Conservation (phyloP, 2,888 invertebrate genomes). For the Agapostemon virescens region DNA sequence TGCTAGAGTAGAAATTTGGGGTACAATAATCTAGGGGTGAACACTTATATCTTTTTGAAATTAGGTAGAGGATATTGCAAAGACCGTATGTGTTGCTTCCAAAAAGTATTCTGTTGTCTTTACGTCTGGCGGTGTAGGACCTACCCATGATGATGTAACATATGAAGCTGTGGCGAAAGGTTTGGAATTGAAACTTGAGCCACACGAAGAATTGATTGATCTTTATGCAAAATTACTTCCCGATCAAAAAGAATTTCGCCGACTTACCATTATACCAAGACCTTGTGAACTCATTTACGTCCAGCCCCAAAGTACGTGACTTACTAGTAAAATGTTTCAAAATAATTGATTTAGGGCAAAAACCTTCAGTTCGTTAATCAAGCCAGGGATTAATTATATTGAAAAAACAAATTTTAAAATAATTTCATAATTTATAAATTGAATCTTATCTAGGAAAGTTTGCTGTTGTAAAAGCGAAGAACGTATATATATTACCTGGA, state of each 20-base stretch:
- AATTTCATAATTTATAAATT: too few species aligned
- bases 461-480: conserved; percentile 77
- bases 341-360: not conserved
- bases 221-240: conserved; percentile 67
- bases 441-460: conserved; percentile 52
- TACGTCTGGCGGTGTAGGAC: conserved; percentile 86
- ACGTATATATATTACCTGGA: conserved; percentile 85
- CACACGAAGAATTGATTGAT: conserved; percentile 74
- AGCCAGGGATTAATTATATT: not conserved
- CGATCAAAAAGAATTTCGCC: conserved; percentile 61
- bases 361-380: not conserved
- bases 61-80: conserved; percentile 82
- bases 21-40: not conserved
- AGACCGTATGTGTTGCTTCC: conserved; percentile 81
- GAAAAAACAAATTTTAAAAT: not conserved
- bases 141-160: conserved; percentile 87
- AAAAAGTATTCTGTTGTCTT: conserved; percentile 82
- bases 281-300: conserved; percentile 71
- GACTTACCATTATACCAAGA: conserved; percentile 70
- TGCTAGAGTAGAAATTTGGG: not conserved
- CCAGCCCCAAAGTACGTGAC: conserved; percentile 56
- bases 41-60: not conserved
- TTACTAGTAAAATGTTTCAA: conserved; percentile 9
- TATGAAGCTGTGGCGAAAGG: conserved; percentile 83
- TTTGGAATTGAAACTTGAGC: conserved; percentile 74